A percentile compares a stretch with the other conserved stretches of the same genome.
These are phyloP conservation scores for Congeria kusceri DNA, from an alignment of 2,888 invertebrate species.

Conservation along the genomic window DNA sequence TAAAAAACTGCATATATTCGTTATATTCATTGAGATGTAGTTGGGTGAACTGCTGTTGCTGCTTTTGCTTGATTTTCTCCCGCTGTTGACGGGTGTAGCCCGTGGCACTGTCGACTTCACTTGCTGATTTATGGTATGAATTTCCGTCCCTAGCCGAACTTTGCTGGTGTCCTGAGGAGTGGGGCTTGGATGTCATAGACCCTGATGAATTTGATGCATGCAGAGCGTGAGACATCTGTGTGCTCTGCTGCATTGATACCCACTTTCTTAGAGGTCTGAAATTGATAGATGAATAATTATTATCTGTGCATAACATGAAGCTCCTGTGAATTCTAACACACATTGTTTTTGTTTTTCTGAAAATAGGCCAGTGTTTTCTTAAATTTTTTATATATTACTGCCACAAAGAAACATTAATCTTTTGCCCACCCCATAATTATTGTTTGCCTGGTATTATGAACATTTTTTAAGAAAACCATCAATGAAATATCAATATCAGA, in stretches of 20 bases:
- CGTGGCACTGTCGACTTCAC: conserved; percentile 44
- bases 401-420: no score
- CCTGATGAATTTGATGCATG: conserved; percentile 8
- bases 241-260: conserved; percentile 52
- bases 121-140: conserved; percentile 21
- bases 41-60: conserved; percentile 74
- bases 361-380: no score
- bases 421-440: no score
- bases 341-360: no score
- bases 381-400: no score
- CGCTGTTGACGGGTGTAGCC: conserved; percentile 43
- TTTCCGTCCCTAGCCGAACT: conserved; percentile 8
- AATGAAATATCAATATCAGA: no score
- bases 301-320: no score
- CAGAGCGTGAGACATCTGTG: neutral
- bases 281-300: neutral
- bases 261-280: conserved; percentile 70
- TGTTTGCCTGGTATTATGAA: no score
- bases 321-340: no score
- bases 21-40: conserved; percentile 73
- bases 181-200: conserved; percentile 12
- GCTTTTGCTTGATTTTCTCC: conserved; percentile 71
- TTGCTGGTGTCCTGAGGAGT: conserved; percentile 1
- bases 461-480: no score
- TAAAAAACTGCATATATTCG: conserved; percentile 66